Conservation (phyloP, 2,888 invertebrate genomes). For the Polydrusus cervinus region DNA sequence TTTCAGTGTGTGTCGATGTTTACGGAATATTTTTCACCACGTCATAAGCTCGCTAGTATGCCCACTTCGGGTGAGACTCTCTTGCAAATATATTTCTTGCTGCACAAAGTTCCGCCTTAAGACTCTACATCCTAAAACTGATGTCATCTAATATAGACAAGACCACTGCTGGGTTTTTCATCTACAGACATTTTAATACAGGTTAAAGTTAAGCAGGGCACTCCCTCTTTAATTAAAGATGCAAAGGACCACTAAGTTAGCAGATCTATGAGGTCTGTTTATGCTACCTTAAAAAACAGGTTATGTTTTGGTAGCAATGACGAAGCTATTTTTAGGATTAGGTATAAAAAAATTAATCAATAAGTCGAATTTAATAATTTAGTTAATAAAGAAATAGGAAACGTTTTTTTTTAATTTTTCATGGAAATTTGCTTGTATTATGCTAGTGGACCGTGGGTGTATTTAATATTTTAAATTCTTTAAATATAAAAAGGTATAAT, state of each 20-base stretch:
- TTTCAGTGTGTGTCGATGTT: no score
- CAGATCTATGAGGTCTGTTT: neutral
- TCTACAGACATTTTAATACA: neutral
- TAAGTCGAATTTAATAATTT: constrained; percentile 5
- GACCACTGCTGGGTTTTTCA: neutral
- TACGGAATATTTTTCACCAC: no score
- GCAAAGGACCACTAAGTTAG: constrained; percentile 14
- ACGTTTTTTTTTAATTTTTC: neutral
- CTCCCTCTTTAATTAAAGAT: constrained; percentile 18
- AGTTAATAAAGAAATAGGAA: neutral
- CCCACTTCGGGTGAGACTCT: no score
- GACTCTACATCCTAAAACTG: no score
- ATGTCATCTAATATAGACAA: neutral
- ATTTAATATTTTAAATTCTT: no score
- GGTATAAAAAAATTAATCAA: neutral
- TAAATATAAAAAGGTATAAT: no score
- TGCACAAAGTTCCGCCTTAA: no score
- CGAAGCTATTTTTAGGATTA: constrained; percentile 22
- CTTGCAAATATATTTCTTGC: no score
- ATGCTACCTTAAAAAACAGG: constrained; percentile 15
- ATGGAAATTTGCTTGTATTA: no score
- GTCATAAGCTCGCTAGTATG: no score
- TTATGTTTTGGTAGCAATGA: constrained; percentile 35
- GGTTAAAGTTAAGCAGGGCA: neutral
- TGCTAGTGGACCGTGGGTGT: no score